Percentiles rank a stretch among this genome's conserved stretches.
Conservation (phyloP, 2,797 vertebrate genomes). For the Acanthornis magna region DNA sequence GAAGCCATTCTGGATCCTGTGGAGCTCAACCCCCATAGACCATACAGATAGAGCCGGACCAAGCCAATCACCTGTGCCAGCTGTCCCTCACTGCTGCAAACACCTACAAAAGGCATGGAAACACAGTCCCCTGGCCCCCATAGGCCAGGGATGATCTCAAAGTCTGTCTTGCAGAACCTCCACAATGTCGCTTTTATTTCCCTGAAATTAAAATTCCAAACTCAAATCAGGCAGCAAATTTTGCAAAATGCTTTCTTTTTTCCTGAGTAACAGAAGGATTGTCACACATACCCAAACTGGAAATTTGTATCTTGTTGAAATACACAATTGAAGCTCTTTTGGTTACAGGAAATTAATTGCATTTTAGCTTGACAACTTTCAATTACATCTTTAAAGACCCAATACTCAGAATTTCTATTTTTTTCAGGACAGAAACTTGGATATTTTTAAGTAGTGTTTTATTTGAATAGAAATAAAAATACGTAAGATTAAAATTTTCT, state of each 20-base stretch:
- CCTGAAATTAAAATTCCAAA: neutral
- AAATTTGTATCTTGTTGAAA: neutral
- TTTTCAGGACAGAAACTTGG: neutral
- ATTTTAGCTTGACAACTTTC: neutral
- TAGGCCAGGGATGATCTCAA: neutral
- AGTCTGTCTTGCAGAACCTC: neutral
- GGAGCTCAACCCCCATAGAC: neutral
- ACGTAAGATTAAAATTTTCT: accelerated
- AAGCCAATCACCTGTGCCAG: neutral
- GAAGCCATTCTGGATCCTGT: neutral
- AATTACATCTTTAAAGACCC: neutral
- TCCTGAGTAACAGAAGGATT: neutral
- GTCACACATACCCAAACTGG: neutral
- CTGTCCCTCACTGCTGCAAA: neutral
- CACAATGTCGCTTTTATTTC: accelerated
- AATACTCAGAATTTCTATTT: neutral
- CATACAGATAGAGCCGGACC: neutral
- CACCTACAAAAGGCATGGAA: neutral
- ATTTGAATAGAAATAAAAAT: neutral
- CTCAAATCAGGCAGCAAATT: neutral
- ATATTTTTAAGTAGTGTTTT: neutral
- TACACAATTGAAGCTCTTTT: neutral
- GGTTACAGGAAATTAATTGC: neutral
- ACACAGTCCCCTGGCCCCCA: accelerated
- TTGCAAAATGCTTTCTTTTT: neutral